Conservation (phyloP, 2,888 invertebrate genomes). For the Pediacus dermestoides region DNA sequence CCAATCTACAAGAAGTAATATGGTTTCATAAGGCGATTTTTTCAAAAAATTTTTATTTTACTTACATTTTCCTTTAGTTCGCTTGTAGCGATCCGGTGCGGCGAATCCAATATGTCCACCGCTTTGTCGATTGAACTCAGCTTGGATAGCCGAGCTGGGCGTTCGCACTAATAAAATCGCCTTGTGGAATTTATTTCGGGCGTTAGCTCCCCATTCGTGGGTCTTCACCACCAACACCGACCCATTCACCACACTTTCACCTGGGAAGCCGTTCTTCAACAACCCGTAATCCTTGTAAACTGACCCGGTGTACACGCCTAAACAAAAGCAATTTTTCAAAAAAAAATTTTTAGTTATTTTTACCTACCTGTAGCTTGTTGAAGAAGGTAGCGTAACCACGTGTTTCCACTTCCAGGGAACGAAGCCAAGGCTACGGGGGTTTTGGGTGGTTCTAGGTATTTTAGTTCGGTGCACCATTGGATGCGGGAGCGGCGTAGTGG, state of each 20-base stretch:
- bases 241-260: constrained; percentile 70
- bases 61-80: constrained; percentile 62
- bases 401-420: constrained; percentile 82
- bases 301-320: constrained; percentile 73
- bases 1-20: constrained; percentile 59
- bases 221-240: constrained; percentile 77
- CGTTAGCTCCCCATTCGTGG: constrained; percentile 66
- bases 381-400: constrained; percentile 74
- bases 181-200: constrained; percentile 59
- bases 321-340: constrained; percentile 7
- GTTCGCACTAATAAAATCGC: constrained; percentile 69
- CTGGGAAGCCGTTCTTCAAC: constrained; percentile 74
- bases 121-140: constrained; percentile 76
- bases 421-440: constrained; percentile 67
- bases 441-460: constrained; percentile 49
- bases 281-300: constrained; percentile 79
- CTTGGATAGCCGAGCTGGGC: constrained; percentile 69
- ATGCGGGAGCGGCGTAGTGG: constrained; percentile 43
- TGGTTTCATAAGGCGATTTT: constrained; percentile 2
- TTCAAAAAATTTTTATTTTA: constrained; percentile 12
- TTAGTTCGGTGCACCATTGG: constrained; percentile 56
- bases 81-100: constrained; percentile 61
- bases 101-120: constrained; percentile 80
- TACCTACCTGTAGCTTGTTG: constrained; percentile 71
- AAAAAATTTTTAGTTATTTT: constrained; percentile 6